Evolutionary conservation across 2,888 invertebrate species (phyloP).

Genomic region (Drosophila paracracens): DNA sequence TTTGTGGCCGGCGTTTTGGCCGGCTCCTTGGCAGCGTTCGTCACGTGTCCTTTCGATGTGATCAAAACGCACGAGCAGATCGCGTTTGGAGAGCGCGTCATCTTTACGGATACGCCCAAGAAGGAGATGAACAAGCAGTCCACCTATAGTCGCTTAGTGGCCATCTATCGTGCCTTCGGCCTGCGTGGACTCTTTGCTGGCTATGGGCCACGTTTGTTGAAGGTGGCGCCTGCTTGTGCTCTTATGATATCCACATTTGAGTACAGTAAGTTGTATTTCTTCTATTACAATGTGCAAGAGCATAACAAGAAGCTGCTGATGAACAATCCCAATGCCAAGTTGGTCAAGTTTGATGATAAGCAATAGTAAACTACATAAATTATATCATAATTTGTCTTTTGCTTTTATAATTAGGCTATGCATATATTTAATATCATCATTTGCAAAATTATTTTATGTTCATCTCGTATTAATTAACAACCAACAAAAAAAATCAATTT

Average conservation of each 20-base stretch:
- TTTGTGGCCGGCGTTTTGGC: slow-evolving; percentile 92
- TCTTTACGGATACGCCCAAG: slow-evolving; percentile 82
- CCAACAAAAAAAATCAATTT: slow-evolving; percentile 38
- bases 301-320: slow-evolving; percentile 65
- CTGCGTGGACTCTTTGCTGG: slow-evolving; percentile 93
- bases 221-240: slow-evolving; percentile 99
- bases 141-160: slow-evolving; percentile 86
- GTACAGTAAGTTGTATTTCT: slow-evolving; percentile 95
- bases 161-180: slow-evolving; percentile 90
- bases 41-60: slow-evolving; percentile 99
- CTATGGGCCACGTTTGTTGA: slow-evolving; percentile 94
- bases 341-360: slow-evolving; percentile 55
- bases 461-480: slow-evolving; percentile 9
- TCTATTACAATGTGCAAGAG: slow-evolving; percentile 87
- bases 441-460: not conserved
- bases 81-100: slow-evolving; percentile 93
- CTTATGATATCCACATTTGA: slow-evolving; percentile 99
- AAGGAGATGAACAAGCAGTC: slow-evolving; percentile 62
- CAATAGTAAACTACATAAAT: slow-evolving; percentile 32
- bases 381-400: not conserved
- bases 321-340: slow-evolving; percentile 53
- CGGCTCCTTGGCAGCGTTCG: slow-evolving; percentile 96
- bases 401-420: slow-evolving; percentile 34
- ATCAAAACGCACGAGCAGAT: slow-evolving; percentile 98
- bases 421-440: slow-evolving; percentile 19